phyloP scores from a whole-genome alignment of 2,888 invertebrate genomes.

The Cataglyphis livida region DNA sequence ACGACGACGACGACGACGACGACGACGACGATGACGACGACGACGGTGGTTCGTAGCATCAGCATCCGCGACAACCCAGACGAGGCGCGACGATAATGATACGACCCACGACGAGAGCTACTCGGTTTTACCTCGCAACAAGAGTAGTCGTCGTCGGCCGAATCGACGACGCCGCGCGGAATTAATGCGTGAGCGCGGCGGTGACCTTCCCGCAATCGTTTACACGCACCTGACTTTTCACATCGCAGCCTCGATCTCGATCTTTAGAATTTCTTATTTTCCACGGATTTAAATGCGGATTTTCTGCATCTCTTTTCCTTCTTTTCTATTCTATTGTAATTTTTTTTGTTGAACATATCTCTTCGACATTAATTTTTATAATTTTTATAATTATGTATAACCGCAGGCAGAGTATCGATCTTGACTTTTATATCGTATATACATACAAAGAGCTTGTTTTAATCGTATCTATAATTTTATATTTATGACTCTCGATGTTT shows the following conservation, averaged over 20 bases:
- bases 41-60: constrained; percentile 20
- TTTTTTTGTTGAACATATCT: not conserved
- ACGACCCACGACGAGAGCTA: constrained; percentile 30
- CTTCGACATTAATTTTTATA: constrained; percentile 14
- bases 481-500: not conserved
- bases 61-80: constrained; percentile 55
- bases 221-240: not conserved
- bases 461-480: not conserved
- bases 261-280: not conserved
- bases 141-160: constrained; percentile 58
- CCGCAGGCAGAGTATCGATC: constrained; percentile 18
- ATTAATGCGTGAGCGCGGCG: constrained; percentile 69
- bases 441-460: not conserved
- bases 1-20: too few relatives aligned
- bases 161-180: constrained; percentile 76
- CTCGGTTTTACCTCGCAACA: constrained; percentile 43
- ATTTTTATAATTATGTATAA: not conserved
- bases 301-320: not conserved
- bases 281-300: not conserved
- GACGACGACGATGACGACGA: not conserved
- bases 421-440: constrained; percentile 30
- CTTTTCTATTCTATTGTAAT: not conserved
- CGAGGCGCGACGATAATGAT: constrained; percentile 28
- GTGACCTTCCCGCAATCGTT: not conserved
- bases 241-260: not conserved